These are phyloP conservation scores for Hyles euphorbiae DNA, from an alignment of 1,140 invertebrate genomes.

Conservation along the genomic window DNA sequence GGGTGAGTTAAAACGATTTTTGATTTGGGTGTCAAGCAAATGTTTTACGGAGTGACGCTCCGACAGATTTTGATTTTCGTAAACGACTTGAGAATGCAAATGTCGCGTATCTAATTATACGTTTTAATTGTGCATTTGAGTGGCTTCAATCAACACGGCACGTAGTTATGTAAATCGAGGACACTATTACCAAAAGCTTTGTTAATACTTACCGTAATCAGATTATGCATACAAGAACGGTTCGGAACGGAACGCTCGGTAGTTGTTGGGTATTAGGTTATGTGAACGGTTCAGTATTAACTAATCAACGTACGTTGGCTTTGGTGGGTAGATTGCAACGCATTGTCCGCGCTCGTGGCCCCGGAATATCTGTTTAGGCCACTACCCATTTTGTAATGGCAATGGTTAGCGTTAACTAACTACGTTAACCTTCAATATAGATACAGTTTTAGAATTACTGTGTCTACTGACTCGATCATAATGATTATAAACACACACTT, in stretches of 20 bases:
- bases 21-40: constrained; percentile 75
- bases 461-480: no score
- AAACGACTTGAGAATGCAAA: constrained; percentile 62
- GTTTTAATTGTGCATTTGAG: constrained; percentile 15
- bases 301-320: constrained; percentile 71
- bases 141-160: constrained; percentile 21
- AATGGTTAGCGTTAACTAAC: constrained; percentile 56
- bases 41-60: constrained; percentile 70
- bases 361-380: constrained; percentile 73
- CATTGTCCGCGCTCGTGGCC: constrained; percentile 66
- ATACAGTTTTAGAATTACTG: constrained; percentile 8
- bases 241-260: constrained; percentile 53
- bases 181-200: constrained; percentile 56
- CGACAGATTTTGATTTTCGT: constrained; percentile 69
- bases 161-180: constrained; percentile 43
- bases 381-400: constrained; percentile 63
- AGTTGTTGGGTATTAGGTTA: constrained; percentile 59
- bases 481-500: no score
- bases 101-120: constrained; percentile 7
- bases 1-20: constrained; percentile 74
- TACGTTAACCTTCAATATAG: constrained; percentile 47
- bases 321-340: constrained; percentile 61
- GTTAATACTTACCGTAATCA: constrained; percentile 71
- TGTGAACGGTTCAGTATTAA: constrained; percentile 67
- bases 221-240: constrained; percentile 73